Percentiles rank a stretch among this genome's conserved stretches.
Evolutionary conservation across 2,113 vertebrate genomes (phyloP).

Genomic region (Polypterus senegalus): DNA sequence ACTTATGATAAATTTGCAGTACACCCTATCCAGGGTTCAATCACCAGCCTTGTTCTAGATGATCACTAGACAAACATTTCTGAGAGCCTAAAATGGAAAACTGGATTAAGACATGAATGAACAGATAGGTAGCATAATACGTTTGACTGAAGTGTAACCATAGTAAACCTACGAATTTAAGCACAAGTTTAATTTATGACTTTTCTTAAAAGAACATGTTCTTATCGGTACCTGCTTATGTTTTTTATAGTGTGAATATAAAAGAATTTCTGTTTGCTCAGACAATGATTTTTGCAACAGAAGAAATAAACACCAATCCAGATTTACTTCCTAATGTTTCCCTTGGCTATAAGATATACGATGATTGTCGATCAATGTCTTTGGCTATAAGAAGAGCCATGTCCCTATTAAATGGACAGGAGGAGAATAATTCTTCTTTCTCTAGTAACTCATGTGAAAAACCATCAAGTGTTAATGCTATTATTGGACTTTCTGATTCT

Average conservation of each 20-base stretch:
- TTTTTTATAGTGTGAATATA: slow-evolving; percentile 19
- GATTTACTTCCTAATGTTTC: slow-evolving; percentile 22
- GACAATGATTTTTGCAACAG: slow-evolving; percentile 28
- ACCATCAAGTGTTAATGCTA: slow-evolving; percentile 21
- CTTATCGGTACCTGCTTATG: too few species aligned
- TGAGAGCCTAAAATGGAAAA: too few species aligned
- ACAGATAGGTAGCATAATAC: too few species aligned
- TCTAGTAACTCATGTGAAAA: slow-evolving; percentile 14
- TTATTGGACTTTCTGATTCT: slow-evolving; percentile 25
- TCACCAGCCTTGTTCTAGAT: too few species aligned
- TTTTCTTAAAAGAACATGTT: neutral
- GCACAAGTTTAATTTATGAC: too few species aligned
- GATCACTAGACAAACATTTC: too few species aligned
- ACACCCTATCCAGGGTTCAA: too few species aligned
- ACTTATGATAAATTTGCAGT: too few species aligned
- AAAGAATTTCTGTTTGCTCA: slow-evolving; percentile 26
- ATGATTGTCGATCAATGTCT: slow-evolving; percentile 20
- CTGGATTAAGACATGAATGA: too few species aligned
- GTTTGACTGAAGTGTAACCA: too few species aligned
- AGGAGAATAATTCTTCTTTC: slow-evolving; percentile 3
- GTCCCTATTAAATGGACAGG: slow-evolving; percentile 25
- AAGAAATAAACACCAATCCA: slow-evolving; percentile 31
- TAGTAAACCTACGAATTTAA: too few species aligned
- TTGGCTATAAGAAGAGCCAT: slow-evolving; percentile 19
- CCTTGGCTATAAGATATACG: slow-evolving; percentile 28